Conservation (phyloP, 2,113 vertebrate genomes). For the Neogale vison region DNA sequence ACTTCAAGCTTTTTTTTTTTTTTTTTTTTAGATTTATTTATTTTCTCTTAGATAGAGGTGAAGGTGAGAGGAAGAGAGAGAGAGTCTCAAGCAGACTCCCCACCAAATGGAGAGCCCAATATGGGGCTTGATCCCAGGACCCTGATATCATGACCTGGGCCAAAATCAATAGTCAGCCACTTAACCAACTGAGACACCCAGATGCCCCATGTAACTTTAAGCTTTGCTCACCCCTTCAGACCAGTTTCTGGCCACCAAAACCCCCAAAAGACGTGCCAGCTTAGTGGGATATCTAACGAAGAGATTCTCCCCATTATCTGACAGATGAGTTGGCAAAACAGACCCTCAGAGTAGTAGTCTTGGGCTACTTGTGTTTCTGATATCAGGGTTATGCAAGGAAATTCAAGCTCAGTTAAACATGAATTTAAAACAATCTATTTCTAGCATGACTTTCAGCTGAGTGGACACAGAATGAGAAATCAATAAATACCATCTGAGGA, state of each 20-base stretch:
- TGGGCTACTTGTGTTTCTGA: not conserved
- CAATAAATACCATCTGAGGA: not conserved
- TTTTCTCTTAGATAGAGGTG: too few species aligned
- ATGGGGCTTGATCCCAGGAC: not conserved
- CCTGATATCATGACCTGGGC: not conserved
- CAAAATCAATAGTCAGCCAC: not conserved
- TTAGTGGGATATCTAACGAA: not conserved
- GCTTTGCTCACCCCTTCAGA: not conserved
- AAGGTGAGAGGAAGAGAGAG: not conserved
- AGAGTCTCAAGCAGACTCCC: not conserved
- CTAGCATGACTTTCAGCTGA: not conserved
- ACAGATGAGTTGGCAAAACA: not conserved
- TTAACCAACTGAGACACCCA: not conserved
- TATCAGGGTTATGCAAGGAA: not conserved
- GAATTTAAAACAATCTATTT: not conserved
- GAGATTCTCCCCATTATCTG: not conserved
- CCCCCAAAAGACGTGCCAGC: not conserved
- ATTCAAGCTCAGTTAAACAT: not conserved
- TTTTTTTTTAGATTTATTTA: not conserved
- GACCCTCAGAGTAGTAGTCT: not conserved
- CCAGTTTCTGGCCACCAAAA: not conserved
- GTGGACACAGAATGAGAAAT: not conserved
- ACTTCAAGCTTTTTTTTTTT: not conserved
- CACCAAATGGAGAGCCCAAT: not conserved
- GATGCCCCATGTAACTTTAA: too few species aligned